These are phyloP conservation scores for Latheticus oryzae DNA, from an alignment of 2,888 invertebrate genomes.

Conservation along the genomic window DNA sequence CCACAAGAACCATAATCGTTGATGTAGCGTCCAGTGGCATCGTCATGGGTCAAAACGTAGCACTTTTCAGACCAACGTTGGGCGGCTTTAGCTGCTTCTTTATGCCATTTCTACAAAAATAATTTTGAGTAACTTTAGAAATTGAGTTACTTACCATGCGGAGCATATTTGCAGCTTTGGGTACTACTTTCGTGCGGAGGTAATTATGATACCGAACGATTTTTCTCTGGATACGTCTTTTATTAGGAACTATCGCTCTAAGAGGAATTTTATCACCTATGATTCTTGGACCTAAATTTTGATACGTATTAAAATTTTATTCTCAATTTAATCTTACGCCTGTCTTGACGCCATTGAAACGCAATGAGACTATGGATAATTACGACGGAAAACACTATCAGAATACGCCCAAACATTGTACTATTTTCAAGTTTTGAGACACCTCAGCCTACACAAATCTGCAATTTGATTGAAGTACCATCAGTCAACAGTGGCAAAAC, in stretches of 20 bases:
- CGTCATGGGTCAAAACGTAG: slow-evolving; percentile 76
- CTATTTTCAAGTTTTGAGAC: slow-evolving; percentile 8
- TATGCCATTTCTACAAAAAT: slow-evolving; percentile 77
- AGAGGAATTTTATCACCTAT: slow-evolving; percentile 71
- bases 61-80: slow-evolving; percentile 82
- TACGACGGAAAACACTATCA: slow-evolving; percentile 7
- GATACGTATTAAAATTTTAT: slow-evolving; percentile 5
- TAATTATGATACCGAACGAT: slow-evolving; percentile 82
- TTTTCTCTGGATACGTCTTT: slow-evolving; percentile 74
- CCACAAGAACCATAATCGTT: slow-evolving; percentile 80
- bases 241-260: slow-evolving; percentile 69
- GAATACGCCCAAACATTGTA: slow-evolving; percentile 14
- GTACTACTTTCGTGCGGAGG: slow-evolving; percentile 79
- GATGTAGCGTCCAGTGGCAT: slow-evolving; percentile 73
- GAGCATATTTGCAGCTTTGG: slow-evolving; percentile 84
- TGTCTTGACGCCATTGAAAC: slow-evolving; percentile 47
- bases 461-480: background rate
- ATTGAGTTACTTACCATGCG: slow-evolving; percentile 71
- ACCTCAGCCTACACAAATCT: slow-evolving; percentile 17
- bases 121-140: background rate
- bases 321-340: slow-evolving; percentile 45
- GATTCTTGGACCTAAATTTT: slow-evolving; percentile 68
- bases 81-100: slow-evolving; percentile 76
- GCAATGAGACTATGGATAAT: slow-evolving; percentile 32
- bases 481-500: background rate